These are phyloP conservation scores for Nipponia nippon DNA, from an alignment of 2,113 vertebrate genomes.

Conservation along the genomic window DNA sequence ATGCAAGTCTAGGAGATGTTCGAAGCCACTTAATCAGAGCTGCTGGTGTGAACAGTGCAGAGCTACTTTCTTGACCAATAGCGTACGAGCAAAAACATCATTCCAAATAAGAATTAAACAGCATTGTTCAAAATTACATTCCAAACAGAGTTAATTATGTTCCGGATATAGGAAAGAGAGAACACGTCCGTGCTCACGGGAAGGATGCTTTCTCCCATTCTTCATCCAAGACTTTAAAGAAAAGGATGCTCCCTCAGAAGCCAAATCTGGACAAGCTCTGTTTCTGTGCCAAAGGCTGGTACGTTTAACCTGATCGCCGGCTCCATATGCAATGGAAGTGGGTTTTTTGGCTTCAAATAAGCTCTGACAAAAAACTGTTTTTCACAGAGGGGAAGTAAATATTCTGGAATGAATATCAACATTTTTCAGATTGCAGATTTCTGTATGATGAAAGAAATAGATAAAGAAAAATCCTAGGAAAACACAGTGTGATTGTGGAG, in stretches of 20 bases:
- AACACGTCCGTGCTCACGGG: accelerated
- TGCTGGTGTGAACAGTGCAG: background rate
- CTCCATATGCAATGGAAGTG: background rate
- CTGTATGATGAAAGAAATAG: background rate
- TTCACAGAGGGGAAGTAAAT: background rate
- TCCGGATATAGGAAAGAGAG: background rate
- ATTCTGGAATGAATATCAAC: background rate
- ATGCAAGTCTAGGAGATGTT: background rate
- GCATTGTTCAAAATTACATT: background rate
- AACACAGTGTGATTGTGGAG: background rate
- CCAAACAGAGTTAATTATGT: background rate
- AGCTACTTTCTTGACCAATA: background rate
- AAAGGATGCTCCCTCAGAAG: background rate
- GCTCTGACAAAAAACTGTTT: background rate
- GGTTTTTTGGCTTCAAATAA: background rate
- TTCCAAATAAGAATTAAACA: background rate
- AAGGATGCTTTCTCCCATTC: background rate
- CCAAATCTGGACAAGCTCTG: background rate
- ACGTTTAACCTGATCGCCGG: background rate
- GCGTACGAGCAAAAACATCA: background rate
- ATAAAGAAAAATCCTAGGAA: background rate
- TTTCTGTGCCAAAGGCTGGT: background rate
- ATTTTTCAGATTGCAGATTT: background rate
- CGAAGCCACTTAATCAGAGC: background rate
- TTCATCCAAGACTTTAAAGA: background rate